A percentile compares a stretch with the other conserved stretches of the same genome.
phyloP scores from a whole-genome alignment of 2,888 invertebrate species.

The Platerodrilus igneus region DNA sequence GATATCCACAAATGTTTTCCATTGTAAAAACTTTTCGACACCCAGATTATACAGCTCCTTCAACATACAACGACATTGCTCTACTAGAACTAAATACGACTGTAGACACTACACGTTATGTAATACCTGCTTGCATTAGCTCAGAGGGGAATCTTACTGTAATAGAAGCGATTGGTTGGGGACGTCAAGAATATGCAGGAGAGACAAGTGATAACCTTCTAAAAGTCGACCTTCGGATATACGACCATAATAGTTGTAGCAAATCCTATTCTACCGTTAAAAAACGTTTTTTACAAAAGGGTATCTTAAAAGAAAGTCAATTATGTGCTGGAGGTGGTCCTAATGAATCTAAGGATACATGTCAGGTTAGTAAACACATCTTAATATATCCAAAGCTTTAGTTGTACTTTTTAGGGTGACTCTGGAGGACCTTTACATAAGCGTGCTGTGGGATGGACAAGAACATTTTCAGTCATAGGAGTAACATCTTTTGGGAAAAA shows the following conservation, averaged over 20 bases:
- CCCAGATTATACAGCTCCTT: constrained; percentile 44
- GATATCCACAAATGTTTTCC: constrained; percentile 38
- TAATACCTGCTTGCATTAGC: constrained; percentile 51
- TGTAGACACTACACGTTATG: constrained; percentile 43
- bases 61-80: constrained; percentile 53
- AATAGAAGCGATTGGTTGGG: constrained; percentile 50
- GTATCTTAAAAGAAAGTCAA: constrained; percentile 44
- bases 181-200: constrained; percentile 37
- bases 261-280: constrained; percentile 31
- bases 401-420: constrained; percentile 50
- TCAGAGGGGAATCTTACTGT: constrained; percentile 26
- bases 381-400: background rate
- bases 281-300: constrained; percentile 37
- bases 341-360: constrained; percentile 47
- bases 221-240: constrained; percentile 46
- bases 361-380: constrained; percentile 43
- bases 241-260: constrained; percentile 38
- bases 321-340: constrained; percentile 48
- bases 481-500: constrained; percentile 46
- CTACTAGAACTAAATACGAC: constrained; percentile 45
- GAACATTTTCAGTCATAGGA: constrained; percentile 44
- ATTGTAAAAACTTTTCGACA: constrained; percentile 42
- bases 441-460: constrained; percentile 11
- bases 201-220: constrained; percentile 40
- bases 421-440: constrained; percentile 56